phyloP scores from a whole-genome alignment of 2,797 vertebrate species.

The Myoxocephalus aenaeus region DNA sequence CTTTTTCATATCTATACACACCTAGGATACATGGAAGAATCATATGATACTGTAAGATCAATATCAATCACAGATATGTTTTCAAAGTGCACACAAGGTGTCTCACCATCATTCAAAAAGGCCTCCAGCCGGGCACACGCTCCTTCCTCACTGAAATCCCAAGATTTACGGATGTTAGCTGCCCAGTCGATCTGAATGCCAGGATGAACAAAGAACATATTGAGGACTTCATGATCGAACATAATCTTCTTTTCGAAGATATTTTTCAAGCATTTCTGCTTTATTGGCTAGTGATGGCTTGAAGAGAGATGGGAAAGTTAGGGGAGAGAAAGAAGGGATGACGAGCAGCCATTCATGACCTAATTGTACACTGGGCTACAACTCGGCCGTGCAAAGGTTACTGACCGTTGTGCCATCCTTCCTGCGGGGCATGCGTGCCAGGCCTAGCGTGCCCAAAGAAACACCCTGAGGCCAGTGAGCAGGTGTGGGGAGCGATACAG shows the following conservation, averaged over 20 bases:
- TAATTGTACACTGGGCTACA: neutral
- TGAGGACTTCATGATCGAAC: neutral
- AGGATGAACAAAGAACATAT: constrained; percentile 16
- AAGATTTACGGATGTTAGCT: constrained; percentile 77
- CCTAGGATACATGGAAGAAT: constrained; percentile 55
- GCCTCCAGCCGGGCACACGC: constrained; percentile 71
- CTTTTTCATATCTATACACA: constrained; percentile 81
- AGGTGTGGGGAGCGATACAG: constrained; percentile 73
- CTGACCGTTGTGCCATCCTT: constrained; percentile 82
- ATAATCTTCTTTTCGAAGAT: neutral
- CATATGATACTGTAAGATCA: neutral
- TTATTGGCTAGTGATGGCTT: neutral
- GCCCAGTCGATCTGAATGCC: constrained; percentile 81
- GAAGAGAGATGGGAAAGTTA: neutral
- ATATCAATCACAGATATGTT: neutral
- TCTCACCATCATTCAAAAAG: constrained; percentile 80
- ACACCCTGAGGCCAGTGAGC: constrained; percentile 73
- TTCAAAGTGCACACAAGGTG: neutral
- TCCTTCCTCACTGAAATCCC: constrained; percentile 84
- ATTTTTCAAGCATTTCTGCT: neutral
- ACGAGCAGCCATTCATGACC: neutral
- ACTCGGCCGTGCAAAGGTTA: neutral
- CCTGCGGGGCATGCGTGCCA: constrained; percentile 81
- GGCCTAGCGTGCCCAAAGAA: constrained; percentile 63
- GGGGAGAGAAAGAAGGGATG: neutral